These are phyloP conservation scores for Smutsia gigantea DNA, from an alignment of 2,797 vertebrate genomes.

Conservation along the genomic window DNA sequence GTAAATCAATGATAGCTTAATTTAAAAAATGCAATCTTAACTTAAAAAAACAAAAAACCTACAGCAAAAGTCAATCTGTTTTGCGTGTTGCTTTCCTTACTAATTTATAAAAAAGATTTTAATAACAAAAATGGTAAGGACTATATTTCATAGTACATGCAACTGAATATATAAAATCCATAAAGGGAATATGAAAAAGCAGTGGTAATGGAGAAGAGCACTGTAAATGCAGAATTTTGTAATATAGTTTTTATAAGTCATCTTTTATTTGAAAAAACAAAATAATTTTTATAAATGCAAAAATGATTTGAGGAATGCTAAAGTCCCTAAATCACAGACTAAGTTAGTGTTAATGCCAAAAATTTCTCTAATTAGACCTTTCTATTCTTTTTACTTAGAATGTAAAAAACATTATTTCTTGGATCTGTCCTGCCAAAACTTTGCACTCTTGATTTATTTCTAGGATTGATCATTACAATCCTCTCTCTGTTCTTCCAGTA, in stretches of 20 bases:
- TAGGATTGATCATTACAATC: background rate
- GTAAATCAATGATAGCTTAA: too few relatives aligned
- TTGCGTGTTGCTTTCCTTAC: slow-evolving; percentile 65
- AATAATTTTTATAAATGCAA: slow-evolving; percentile 46
- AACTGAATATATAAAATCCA: background rate
- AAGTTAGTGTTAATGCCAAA: slow-evolving; percentile 8
- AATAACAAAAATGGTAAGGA: slow-evolving; percentile 76
- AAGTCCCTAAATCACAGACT: background rate
- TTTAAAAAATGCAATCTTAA: too few relatives aligned
- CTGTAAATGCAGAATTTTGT: slow-evolving; percentile 36
- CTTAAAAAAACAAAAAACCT: slow-evolving; percentile 21
- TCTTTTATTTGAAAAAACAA: slow-evolving; percentile 45
- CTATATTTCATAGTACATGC: slow-evolving; percentile 52
- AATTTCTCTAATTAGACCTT: background rate
- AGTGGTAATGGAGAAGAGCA: slow-evolving; percentile 23
- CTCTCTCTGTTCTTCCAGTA: background rate
- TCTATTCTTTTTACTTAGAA: background rate
- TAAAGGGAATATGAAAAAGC: background rate
- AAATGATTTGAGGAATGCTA: slow-evolving; percentile 30
- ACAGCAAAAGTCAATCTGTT: slow-evolving; percentile 57
- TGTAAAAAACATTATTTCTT: slow-evolving; percentile 41
- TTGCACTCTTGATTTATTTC: slow-evolving; percentile 25
- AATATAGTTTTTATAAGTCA: slow-evolving; percentile 44
- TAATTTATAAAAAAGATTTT: slow-evolving; percentile 76
- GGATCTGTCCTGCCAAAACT: slow-evolving; percentile 10